Conservation (phyloP, 2,113 vertebrate species). For the Eurystomus gularis region DNA sequence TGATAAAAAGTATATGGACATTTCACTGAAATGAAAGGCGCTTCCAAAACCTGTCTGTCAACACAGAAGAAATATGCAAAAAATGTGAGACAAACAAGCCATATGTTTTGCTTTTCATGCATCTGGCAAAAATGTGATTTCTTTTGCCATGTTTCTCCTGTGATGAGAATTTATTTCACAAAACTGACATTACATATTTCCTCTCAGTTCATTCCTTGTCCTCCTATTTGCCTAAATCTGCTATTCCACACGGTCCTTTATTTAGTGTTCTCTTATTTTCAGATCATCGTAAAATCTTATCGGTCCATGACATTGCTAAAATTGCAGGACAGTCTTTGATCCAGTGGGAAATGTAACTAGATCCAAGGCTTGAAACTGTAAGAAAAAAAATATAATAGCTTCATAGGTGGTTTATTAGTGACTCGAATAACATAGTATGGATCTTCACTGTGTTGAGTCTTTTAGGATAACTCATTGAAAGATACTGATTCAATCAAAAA, state of each 20-base stretch:
- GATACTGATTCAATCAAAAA: not conserved
- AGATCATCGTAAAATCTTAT: not conserved
- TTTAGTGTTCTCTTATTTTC: not conserved
- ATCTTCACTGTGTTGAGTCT: not conserved
- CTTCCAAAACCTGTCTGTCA: constrained; percentile 35
- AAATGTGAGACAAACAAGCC: constrained; percentile 57
- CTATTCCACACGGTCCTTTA: not conserved
- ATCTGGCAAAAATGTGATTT: constrained; percentile 57
- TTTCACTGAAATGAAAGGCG: constrained; percentile 18
- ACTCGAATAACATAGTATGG: not conserved
- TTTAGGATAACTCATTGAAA: not conserved
- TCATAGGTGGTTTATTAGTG: not conserved
- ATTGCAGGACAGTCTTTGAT: not conserved
- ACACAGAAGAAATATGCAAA: constrained; percentile 45
- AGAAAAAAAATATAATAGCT: not conserved
- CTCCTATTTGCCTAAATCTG: not conserved
- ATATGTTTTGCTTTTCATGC: constrained; percentile 64
- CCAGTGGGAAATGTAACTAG: not conserved
- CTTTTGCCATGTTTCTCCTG: constrained; percentile 49
- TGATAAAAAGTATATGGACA: not conserved
- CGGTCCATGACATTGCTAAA: not conserved
- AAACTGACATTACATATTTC: constrained; percentile 24
- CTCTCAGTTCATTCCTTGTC: not conserved
- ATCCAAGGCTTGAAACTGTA: not conserved
- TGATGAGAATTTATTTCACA: constrained; percentile 51